phyloP scores from a whole-genome alignment of 2,888 invertebrate genomes.

The Erebia ligea region DNA sequence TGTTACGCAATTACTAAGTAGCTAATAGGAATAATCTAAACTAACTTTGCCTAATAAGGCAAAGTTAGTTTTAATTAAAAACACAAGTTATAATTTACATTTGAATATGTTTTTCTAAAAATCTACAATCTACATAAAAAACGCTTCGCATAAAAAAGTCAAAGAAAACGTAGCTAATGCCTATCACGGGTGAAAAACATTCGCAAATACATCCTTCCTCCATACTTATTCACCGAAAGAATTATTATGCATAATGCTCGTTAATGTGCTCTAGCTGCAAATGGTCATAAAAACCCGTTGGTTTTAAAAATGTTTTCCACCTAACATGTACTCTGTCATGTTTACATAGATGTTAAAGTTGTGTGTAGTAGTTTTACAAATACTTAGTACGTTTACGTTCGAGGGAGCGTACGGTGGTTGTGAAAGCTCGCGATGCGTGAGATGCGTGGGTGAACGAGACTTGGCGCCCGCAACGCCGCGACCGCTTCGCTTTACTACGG shows the following conservation, averaged over 20 bases:
- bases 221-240: constrained; percentile 42
- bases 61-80: too few relatives aligned
- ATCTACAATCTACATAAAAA: too few relatives aligned
- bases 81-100: too few relatives aligned
- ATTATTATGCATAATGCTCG: constrained; percentile 44
- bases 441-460: constrained; percentile 74
- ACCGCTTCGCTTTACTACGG: constrained; percentile 41
- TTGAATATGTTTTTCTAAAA: background rate
- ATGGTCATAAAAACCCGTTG: constrained; percentile 16
- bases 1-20: too few relatives aligned
- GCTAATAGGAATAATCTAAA: too few relatives aligned
- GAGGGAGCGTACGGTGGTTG: constrained; percentile 59
- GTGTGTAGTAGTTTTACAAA: constrained; percentile 42
- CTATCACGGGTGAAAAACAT: constrained; percentile 42
- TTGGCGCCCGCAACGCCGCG: constrained; percentile 58
- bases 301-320: constrained; percentile 30
- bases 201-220: constrained; percentile 42
- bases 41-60: too few relatives aligned
- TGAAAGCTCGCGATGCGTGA: constrained; percentile 77
- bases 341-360: constrained; percentile 42
- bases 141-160: constrained; percentile 14
- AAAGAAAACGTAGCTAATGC: constrained; percentile 28
- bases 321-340: constrained; percentile 40
- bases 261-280: constrained; percentile 36
- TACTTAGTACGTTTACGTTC: constrained; percentile 47